phyloP scores from a whole-genome alignment of 2,113 vertebrate genomes.

The Danio rerio region DNA sequence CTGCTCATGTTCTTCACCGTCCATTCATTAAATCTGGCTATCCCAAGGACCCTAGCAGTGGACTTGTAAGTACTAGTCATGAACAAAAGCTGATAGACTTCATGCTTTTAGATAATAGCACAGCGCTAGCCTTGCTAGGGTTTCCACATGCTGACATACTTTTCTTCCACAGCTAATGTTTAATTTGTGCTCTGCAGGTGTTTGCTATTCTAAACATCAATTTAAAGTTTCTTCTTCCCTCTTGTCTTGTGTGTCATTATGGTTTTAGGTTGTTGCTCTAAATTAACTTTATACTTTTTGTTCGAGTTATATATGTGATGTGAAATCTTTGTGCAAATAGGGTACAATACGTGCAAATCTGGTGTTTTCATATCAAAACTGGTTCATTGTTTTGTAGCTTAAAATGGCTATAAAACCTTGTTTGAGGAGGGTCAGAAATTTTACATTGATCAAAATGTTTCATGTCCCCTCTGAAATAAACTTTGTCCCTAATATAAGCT shows the following conservation, averaged over 20 bases:
- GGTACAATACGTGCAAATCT: too few relatives aligned
- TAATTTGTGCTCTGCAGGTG: conserved; percentile 12
- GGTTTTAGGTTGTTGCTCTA: not conserved
- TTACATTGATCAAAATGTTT: not conserved
- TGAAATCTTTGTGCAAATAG: not conserved
- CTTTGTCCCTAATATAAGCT: not conserved
- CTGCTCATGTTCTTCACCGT: conserved; percentile 79
- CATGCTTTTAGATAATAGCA: conserved; percentile 13
- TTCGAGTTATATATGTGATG: not conserved
- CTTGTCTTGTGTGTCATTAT: not conserved
- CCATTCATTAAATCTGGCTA: conserved; percentile 83
- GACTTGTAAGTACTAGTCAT: conserved; percentile 88
- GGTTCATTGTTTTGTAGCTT: not conserved
- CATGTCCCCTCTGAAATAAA: not conserved
- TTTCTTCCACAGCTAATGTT: conserved; percentile 1
- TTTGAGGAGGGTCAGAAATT: not conserved
- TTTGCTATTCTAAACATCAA: conserved; percentile 1
- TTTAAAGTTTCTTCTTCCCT: conserved; percentile 25
- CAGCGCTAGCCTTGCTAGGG: not conserved
- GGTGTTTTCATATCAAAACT: not conserved
- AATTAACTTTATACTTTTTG: conserved; percentile 15
- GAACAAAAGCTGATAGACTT: not conserved
- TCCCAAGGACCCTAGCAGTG: conserved; percentile 84
- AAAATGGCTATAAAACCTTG: not conserved
- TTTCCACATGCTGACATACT: conserved; percentile 10